phyloP scores from a whole-genome alignment of 1,140 invertebrate genomes.

The Ericerus pela region DNA sequence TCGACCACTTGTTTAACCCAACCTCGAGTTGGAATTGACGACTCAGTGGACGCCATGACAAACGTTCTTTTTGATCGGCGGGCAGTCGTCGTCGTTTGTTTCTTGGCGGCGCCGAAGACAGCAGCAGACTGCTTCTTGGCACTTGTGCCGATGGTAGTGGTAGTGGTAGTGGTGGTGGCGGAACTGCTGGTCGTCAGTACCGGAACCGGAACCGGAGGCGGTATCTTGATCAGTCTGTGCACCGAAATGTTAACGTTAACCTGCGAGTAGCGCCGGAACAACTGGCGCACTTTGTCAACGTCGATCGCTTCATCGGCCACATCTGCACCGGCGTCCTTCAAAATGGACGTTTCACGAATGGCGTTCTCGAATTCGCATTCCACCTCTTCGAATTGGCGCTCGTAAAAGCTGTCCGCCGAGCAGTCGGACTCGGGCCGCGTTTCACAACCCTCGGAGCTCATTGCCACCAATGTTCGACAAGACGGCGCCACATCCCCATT shows the following conservation, averaged over 20 bases:
- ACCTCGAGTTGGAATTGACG: slow-evolving; percentile 28
- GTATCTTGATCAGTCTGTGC: neutral
- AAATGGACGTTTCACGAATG: slow-evolving; percentile 50
- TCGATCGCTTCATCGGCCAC: slow-evolving; percentile 15
- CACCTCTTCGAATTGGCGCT: slow-evolving; percentile 58
- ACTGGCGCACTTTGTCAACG: neutral
- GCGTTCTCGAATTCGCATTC: slow-evolving; percentile 34
- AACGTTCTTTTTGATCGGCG: slow-evolving; percentile 30
- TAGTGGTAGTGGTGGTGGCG: no score
- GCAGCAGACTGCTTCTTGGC: slow-evolving; percentile 13
- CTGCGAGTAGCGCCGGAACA: neutral
- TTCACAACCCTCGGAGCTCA: neutral
- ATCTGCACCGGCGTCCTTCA: slow-evolving; percentile 58
- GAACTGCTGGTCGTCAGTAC: neutral
- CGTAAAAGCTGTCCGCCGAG: slow-evolving; percentile 51
- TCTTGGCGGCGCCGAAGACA: slow-evolving; percentile 31
- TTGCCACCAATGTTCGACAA: neutral
- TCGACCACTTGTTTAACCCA: slow-evolving; percentile 38
- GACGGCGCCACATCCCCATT: neutral
- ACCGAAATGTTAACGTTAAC: neutral
- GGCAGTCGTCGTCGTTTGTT: slow-evolving; percentile 27
- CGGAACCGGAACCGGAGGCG: slow-evolving; percentile 14
- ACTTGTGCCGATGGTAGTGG: slow-evolving; percentile 13
- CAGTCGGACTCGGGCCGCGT: slow-evolving; percentile 9
- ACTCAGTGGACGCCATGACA: slow-evolving; percentile 34